Evolutionary conservation across 1,140 invertebrate genomes (phyloP).

Genomic region (Drosophila truncata): DNA sequence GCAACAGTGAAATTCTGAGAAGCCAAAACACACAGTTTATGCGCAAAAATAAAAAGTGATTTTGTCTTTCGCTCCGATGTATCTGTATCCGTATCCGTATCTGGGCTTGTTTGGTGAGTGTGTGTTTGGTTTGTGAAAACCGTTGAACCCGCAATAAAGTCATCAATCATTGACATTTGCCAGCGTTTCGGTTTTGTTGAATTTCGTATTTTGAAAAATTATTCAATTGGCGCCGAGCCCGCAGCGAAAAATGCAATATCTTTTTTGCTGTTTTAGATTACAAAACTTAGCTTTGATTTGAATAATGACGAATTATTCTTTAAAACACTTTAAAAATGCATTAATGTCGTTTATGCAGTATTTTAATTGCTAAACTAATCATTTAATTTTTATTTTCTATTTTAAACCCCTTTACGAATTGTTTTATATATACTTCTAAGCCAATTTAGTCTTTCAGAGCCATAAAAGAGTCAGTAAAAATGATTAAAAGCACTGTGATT

Average conservation of each 20-base stretch:
- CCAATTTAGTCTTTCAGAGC: neutral
- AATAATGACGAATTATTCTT: neutral
- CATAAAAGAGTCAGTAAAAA: no score
- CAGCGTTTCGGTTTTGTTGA: slow-evolving; percentile 54
- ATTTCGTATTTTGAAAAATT: slow-evolving; percentile 71
- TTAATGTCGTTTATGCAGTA: neutral
- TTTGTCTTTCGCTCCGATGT: slow-evolving; percentile 53
- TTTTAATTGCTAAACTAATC: no score
- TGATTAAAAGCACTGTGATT: neutral
- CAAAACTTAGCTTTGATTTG: neutral
- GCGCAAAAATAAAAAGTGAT: slow-evolving; percentile 80
- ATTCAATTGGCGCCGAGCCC: slow-evolving; percentile 66
- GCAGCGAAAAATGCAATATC: slow-evolving; percentile 17
- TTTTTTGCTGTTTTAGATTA: neutral
- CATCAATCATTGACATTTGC: slow-evolving; percentile 85
- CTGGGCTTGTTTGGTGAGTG: slow-evolving; percentile 49
- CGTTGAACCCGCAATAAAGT: slow-evolving; percentile 84
- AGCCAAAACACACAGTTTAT: slow-evolving; percentile 76
- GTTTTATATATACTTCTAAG: neutral
- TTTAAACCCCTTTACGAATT: no score
- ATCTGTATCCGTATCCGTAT: slow-evolving; percentile 48
- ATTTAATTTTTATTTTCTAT: no score
- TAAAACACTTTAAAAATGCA: neutral
- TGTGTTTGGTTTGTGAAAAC: slow-evolving; percentile 73
- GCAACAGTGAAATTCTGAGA: slow-evolving; percentile 72